phyloP scores from a whole-genome alignment of 2,113 vertebrate genomes.

The Lycocorax pyrrhopterus region DNA sequence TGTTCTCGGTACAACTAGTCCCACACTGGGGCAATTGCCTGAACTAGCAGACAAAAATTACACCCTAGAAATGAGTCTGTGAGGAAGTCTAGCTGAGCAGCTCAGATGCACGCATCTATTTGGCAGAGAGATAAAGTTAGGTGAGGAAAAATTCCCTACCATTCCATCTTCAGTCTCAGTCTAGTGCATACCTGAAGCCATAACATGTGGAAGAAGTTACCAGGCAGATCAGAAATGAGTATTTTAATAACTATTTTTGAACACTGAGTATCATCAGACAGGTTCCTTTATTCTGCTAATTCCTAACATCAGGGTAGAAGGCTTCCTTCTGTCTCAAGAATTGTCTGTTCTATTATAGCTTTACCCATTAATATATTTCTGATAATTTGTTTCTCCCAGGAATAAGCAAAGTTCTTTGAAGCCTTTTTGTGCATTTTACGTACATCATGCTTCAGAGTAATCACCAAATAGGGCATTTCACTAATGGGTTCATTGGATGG shows the following conservation, averaged over 20 bases:
- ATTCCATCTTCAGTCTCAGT: background rate
- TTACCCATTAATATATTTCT: background rate
- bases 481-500: background rate
- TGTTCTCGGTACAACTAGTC: background rate
- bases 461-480: background rate
- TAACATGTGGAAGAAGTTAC: background rate
- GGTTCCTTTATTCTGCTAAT: background rate
- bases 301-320: background rate
- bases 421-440: background rate
- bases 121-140: background rate
- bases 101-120: background rate
- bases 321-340: background rate
- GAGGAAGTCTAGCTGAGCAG: background rate
- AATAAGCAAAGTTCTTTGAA: background rate
- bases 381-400: background rate
- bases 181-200: background rate
- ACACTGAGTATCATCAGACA: background rate
- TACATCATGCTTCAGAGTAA: background rate
- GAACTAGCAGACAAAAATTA: background rate
- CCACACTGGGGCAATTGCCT: background rate
- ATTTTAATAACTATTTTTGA: background rate
- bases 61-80: background rate
- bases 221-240: background rate
- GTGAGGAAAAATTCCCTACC: background rate
- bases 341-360: background rate